These are phyloP conservation scores for Eptatretus atami DNA, from an alignment of 2,797 vertebrate species.

Conservation along the genomic window DNA sequence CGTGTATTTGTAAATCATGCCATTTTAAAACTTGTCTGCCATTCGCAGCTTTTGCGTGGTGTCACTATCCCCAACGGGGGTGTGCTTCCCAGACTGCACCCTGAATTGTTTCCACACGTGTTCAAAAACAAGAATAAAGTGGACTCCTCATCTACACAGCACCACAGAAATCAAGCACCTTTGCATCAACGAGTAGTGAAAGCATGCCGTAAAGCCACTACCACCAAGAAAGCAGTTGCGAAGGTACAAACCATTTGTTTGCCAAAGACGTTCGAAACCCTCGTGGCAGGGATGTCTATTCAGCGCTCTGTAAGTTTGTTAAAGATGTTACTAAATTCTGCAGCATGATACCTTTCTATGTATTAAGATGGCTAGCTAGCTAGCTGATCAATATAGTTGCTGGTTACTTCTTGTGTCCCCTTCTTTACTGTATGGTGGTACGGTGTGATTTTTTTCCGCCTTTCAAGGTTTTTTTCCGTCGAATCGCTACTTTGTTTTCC, in stretches of 20 bases:
- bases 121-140: constrained; percentile 49
- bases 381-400: too few species aligned
- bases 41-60: constrained; percentile 49
- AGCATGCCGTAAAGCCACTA: constrained; percentile 26
- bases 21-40: neutral
- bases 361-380: too few species aligned
- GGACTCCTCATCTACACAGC: constrained; percentile 31
- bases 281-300: too few species aligned
- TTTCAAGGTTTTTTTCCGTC: too few species aligned
- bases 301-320: too few species aligned
- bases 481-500: too few species aligned
- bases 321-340: too few species aligned
- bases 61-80: constrained; percentile 89
- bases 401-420: too few species aligned
- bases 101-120: constrained; percentile 85
- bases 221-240: constrained; percentile 27
- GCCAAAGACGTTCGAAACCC: neutral
- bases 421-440: too few species aligned
- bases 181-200: constrained; percentile 20
- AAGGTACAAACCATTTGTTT: constrained; percentile 14
- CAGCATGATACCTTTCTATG: too few species aligned
- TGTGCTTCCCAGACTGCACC: constrained; percentile 75
- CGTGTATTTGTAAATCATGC: too few species aligned
- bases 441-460: too few species aligned
- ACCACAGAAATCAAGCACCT: constrained; percentile 18